Percentiles rank a stretch among this genome's conserved stretches.
Evolutionary conservation across 2,797 vertebrate species (phyloP).

Genomic region (Gymnoscopelus microlampas): DNA sequence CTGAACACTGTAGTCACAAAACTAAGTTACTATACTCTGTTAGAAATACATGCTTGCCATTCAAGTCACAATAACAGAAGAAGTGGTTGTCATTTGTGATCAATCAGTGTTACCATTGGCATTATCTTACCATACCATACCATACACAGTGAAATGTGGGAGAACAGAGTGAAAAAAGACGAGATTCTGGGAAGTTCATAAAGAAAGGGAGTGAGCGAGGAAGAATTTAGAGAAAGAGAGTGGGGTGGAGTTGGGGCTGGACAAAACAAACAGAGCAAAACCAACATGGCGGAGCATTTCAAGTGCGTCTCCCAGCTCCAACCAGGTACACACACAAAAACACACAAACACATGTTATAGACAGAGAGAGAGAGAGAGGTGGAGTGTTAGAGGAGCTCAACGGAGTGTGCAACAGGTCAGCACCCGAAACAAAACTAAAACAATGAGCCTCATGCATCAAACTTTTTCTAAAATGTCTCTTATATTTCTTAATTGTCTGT

Average conservation of each 20-base stretch:
- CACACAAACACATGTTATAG: slow-evolving; percentile 23
- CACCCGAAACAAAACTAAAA: slow-evolving; percentile 55
- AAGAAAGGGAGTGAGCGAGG: not conserved
- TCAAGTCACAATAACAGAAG: no score
- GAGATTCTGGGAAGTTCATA: no score
- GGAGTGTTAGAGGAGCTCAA: slow-evolving; percentile 46
- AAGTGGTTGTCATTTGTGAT: not conserved
- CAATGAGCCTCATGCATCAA: slow-evolving; percentile 22
- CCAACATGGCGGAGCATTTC: slow-evolving; percentile 65
- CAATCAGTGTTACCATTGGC: not conserved
- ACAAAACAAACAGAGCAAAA: slow-evolving; percentile 65
- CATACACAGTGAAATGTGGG: no score
- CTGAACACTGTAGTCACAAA: no score
- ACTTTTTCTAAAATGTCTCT: slow-evolving; percentile 17
- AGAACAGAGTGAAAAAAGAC: no score
- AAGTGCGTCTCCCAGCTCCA: slow-evolving; percentile 46
- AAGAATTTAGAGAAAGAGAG: slow-evolving; percentile 25
- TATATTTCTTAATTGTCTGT: not conserved
- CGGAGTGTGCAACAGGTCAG: slow-evolving; percentile 38
- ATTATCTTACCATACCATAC: no score
- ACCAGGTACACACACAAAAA: slow-evolving; percentile 51
- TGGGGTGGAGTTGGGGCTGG: slow-evolving; percentile 42
- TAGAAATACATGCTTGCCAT: no score
- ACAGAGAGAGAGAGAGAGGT: slow-evolving; percentile 27
- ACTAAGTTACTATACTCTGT: no score